Evolutionary conservation across 2,797 vertebrate species (phyloP), one percentile per base, ranked within the genome.

Genomic region (Poecilia wingei): DNA sequence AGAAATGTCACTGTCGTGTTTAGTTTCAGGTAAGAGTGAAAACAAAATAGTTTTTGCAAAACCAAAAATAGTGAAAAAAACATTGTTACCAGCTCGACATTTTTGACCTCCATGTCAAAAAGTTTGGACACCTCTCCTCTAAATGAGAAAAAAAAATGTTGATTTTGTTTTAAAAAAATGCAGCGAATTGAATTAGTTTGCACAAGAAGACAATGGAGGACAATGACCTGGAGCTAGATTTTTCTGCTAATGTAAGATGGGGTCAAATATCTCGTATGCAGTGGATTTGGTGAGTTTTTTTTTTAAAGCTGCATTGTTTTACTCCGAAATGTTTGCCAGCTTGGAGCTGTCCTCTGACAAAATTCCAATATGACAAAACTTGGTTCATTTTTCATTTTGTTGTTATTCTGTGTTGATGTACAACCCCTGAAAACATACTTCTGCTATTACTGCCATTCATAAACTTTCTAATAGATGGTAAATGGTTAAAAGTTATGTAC

Each of bases 321-420:
- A 66, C 61, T 18, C 33, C 22, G 31, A 39, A 68, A n/a, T 14
- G 4, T 13, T 69, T 69, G 3, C 1, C 4, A 45, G 8, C 2
- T 43, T 43, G 22, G 7, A 43, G 22, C 39, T 45, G 2, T 68
- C 22, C 36, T 68, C 9, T 25, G 20, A 25, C 41, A 6, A 45
- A 45, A n/a, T 43, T 45, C 6, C 6, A 28, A 0, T 70, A 25
- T 16, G 2, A 43, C 68, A 70, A 70, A 70, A 70, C 39, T 6
- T 68, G 10, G 25, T 70, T 28, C 59, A 12, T 41, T 68, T 41
- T 68, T 68, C 8, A 22, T 41, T 78, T 73, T 86, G 55, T 74
- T 75, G 45, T 82, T 75, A 82, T 71, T 86, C 83, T 74, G 47
- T 61, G 57, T 77, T 91, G 90, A 93, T 92, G 91, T 89, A 92